Conservation (phyloP, 2,888 invertebrate species). For the Tillus elongatus region DNA sequence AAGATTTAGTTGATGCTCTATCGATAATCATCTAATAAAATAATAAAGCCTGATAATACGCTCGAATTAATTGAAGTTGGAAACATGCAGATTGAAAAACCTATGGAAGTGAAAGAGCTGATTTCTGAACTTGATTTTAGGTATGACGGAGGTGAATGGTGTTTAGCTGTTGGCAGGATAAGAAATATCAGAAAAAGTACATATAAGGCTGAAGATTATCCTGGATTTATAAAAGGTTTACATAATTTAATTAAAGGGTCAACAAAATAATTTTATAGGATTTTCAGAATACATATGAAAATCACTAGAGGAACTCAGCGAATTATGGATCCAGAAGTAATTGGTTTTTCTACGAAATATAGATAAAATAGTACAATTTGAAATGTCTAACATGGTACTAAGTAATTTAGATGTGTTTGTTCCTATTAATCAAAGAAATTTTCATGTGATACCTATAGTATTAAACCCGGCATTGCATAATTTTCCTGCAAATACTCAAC, state of each 20-base stretch:
- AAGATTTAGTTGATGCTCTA: not conserved
- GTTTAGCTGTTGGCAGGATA: not conserved
- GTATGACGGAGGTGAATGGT: conserved; percentile 1
- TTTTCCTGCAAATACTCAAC: not conserved
- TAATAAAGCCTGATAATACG: not conserved
- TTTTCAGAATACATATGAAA: not conserved
- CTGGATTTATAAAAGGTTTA: not conserved
- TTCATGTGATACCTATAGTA: not conserved
- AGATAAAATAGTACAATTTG: conserved; percentile 4
- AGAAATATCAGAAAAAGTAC: not conserved
- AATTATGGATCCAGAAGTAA: conserved; percentile 1
- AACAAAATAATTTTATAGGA: not conserved
- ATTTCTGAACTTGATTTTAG: not conserved
- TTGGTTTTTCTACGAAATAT: too few relatives aligned
- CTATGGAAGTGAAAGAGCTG: not conserved
- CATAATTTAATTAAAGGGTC: not conserved
- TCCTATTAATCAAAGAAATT: not conserved
- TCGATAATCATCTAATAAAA: not conserved
- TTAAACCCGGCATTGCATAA: not conserved
- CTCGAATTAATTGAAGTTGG: not conserved
- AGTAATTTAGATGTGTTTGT: not conserved
- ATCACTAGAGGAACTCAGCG: not conserved
- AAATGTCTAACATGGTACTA: conserved; percentile 6
- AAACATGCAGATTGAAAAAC: not conserved
- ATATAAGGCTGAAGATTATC: not conserved